phyloP scores from a whole-genome alignment of 1,140 invertebrate genomes.

The Caenorhabditis latens region DNA sequence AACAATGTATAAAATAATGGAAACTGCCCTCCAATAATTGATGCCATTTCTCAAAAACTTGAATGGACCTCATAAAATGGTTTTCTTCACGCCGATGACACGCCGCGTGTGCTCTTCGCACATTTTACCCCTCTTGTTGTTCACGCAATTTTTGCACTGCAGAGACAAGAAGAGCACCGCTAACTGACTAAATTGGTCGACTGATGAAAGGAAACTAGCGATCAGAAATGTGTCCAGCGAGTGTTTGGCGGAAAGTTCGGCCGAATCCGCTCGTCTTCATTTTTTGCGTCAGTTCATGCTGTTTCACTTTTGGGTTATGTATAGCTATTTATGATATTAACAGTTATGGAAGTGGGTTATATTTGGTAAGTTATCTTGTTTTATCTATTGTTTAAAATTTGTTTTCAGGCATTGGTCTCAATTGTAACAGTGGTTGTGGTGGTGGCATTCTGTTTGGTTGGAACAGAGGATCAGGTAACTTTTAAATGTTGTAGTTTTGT shows the following conservation, averaged over 20 bases:
- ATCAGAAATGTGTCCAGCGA: slow-evolving; percentile 36
- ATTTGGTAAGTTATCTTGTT: slow-evolving; percentile 60
- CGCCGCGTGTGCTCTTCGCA: slow-evolving; percentile 32
- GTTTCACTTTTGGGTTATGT: slow-evolving; percentile 59
- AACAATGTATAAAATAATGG: slow-evolving; percentile 55
- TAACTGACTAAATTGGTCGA: slow-evolving; percentile 42
- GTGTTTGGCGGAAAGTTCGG: slow-evolving; percentile 33
- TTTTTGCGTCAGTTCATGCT: slow-evolving; percentile 59
- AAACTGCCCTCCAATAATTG: slow-evolving; percentile 45
- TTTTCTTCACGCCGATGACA: slow-evolving; percentile 48
- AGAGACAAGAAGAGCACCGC: background rate
- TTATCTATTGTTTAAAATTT: background rate
- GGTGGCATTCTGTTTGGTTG: slow-evolving; percentile 68
- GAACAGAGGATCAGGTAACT: slow-evolving; percentile 67
- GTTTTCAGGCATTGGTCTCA: slow-evolving; percentile 65
- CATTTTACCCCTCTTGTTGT: slow-evolving; percentile 12
- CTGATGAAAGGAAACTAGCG: slow-evolving; percentile 20
- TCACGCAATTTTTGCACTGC: slow-evolving; percentile 37
- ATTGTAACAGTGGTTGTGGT: slow-evolving; percentile 68
- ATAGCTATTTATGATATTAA: slow-evolving; percentile 65
- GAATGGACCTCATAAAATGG: slow-evolving; percentile 50
- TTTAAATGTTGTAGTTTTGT: background rate
- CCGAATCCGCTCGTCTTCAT: slow-evolving; percentile 61
- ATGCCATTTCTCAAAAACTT: slow-evolving; percentile 45
- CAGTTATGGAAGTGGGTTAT: slow-evolving; percentile 64